These are phyloP conservation scores for Anthopleura sola DNA, from an alignment of 64 coral and sea anemone genomes.

Conservation along the genomic window DNA sequence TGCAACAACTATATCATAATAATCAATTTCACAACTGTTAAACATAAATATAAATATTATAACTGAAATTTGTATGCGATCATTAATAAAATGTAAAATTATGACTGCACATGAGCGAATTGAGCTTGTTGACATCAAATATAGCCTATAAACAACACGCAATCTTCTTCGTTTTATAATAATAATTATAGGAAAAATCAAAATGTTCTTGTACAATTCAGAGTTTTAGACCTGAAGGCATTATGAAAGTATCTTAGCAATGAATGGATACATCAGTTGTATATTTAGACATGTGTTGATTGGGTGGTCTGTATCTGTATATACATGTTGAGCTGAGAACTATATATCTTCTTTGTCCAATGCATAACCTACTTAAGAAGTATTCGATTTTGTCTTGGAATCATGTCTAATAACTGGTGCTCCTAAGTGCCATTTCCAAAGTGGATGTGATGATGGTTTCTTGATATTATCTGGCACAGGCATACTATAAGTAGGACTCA, in stretches of 20 bases:
- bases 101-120: background rate
- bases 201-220: background rate
- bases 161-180: background rate
- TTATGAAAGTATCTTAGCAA: background rate
- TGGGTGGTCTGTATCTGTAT: background rate
- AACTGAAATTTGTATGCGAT: background rate
- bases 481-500: conserved; percentile 34
- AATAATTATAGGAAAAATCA: background rate
- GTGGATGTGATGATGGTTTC: conserved; percentile 4
- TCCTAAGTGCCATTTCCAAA: conserved; percentile 55
- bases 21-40: background rate
- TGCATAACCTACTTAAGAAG: background rate
- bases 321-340: background rate
- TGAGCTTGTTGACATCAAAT: background rate
- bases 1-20: background rate
- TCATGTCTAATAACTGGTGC: conserved; percentile 18
- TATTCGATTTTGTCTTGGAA: background rate
- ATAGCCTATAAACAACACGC: background rate
- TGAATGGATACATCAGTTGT: background rate
- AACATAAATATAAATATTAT: background rate
- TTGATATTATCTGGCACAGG: background rate
- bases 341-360: background rate
- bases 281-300: background rate
- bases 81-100: background rate
- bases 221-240: background rate